Evolutionary conservation across 2,888 invertebrate genomes (phyloP), one percentile per base, ranked within the genome.

Genomic region (Aphodius sticticus): DNA sequence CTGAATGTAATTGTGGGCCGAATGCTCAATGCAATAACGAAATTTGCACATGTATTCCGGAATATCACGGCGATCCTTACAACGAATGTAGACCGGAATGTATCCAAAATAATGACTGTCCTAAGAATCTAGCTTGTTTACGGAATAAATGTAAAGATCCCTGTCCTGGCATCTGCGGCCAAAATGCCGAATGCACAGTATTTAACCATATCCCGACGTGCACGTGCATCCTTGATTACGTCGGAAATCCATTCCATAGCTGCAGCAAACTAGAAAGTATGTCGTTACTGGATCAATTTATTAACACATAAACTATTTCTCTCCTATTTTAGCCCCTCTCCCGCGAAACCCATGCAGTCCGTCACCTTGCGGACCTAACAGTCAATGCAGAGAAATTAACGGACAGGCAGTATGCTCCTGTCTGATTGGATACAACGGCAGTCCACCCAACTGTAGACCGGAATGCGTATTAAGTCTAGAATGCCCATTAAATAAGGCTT

Each of bases 1-100:
- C 94, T 84, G 93, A 91, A 70, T 95, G 95, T 86, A 90, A 91
- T 80, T 96, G 96, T 86, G 96, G 96, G 76, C 87, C 93, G 6
- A 96, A 96, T 86, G 93, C 96, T 0, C 87, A 92, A 81, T 95
- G 95, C 85, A 91, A 92, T 77, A 91, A 93, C 77, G 95, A 95
- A 1, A 90, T 92, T 77, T 96, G 96, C 86, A 92, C 93, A 77
- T 96, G 96, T 87, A 88, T 93, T 78, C 91, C 93, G 3, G 94
- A 94, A 86, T 96, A 94, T 86, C 92, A 93, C 77, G 96, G 96
- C 38, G 94, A 96, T 89, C 95, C 96, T 0, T 92, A 93, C 84
- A 91, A 93, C 69, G 88, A 92, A 76, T 95, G 95, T 85, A 91
- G 94, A 84, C 95, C 95, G 1, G 95, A 95, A 89, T 95, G 95